A percentile compares a stretch with the other conserved stretches of the same genome.
phyloP scores from a whole-genome alignment of 2,888 invertebrate species.

The Sisyra terminalis region DNA sequence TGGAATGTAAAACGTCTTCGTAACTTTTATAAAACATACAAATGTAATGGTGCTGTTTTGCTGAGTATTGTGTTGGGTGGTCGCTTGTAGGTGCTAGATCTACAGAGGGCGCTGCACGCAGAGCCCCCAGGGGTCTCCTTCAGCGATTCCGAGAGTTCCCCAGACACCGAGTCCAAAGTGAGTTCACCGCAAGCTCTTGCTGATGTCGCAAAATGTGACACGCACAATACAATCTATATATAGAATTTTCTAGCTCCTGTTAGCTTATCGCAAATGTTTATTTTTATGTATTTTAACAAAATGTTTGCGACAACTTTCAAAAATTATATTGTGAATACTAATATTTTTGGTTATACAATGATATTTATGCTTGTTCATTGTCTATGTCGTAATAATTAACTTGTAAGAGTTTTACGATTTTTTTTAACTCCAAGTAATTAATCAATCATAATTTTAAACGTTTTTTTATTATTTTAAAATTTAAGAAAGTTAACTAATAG shows the following conservation, averaged over 20 bases:
- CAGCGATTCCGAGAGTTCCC: slow-evolving; percentile 25
- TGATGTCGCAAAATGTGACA: neutral
- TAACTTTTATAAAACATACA: neutral
- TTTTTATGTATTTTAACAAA: neutral
- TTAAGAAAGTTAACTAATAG: too few relatives aligned
- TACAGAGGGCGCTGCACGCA: slow-evolving; percentile 65
- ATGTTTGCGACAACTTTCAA: neutral
- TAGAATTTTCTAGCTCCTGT: neutral
- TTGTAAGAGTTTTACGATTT: too few relatives aligned
- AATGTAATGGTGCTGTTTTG: slow-evolving; percentile 6
- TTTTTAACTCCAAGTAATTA: too few relatives aligned
- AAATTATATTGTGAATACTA: too few relatives aligned
- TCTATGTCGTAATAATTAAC: too few relatives aligned
- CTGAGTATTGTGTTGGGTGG: slow-evolving; percentile 13
- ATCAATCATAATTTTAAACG: too few relatives aligned
- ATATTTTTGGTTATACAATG: too few relatives aligned
- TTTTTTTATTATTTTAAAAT: too few relatives aligned
- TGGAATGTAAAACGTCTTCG: too few relatives aligned
- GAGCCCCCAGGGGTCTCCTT: slow-evolving; percentile 38
- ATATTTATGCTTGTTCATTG: neutral
- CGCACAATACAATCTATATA: neutral
- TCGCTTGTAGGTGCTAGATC: slow-evolving; percentile 56
- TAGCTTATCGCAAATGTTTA: neutral
- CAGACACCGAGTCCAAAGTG: slow-evolving; percentile 31
- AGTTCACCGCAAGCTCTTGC: slow-evolving; percentile 18